Evolutionary conservation across 1,140 invertebrate species (phyloP), one percentile per base, ranked within the genome.

Genomic region (Xylocopa sonorina): DNA sequence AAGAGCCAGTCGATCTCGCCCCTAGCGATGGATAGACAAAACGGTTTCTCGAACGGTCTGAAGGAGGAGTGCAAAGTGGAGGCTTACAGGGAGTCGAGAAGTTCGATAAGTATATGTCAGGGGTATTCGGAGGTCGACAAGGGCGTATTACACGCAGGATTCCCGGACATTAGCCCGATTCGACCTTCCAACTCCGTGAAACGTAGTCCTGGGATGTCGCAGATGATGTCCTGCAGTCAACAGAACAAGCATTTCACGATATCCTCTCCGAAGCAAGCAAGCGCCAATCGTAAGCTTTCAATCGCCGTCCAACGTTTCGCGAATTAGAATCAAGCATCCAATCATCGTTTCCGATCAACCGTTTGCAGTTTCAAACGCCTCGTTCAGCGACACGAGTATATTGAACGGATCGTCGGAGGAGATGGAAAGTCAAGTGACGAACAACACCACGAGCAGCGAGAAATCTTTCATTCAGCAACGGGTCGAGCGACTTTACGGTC

Each of bases 401-500:
- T 62, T 83, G 6, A 93, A 93, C 73, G 91, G 89, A 0, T 91
- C 90, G 24, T 67, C 80, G 16, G 58, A 72, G 57, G 88, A 91
- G 14, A 62, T 50, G 16, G 84, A 86, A 0, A 88, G 66, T 69
- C 82, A 84, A 48, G 75, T 84, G 21, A 27, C 92, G 68, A 88
- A 93, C 55, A 91, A 89, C 34, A 85, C 90, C 12, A 78, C 85
- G 0, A 94, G 91, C 86, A 94, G 94, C 60, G 95, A 95, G 84
- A 96, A 96, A 87, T 98, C 97, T 46, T 97, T 98, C 81, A 97
- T 98, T 43, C 96, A 98, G 89, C 96, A 98, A 89, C 94, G 97
- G 50, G 97, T 98, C 1, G 97, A 98, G 88, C 93, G 97, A 74
- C 90, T 98, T 0, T 98, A 98, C 90, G 97, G 97, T 0, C 96